These are phyloP conservation scores for Cataglyphis albicans DNA, from an alignment of 2,888 invertebrate species.

Conservation along the genomic window DNA sequence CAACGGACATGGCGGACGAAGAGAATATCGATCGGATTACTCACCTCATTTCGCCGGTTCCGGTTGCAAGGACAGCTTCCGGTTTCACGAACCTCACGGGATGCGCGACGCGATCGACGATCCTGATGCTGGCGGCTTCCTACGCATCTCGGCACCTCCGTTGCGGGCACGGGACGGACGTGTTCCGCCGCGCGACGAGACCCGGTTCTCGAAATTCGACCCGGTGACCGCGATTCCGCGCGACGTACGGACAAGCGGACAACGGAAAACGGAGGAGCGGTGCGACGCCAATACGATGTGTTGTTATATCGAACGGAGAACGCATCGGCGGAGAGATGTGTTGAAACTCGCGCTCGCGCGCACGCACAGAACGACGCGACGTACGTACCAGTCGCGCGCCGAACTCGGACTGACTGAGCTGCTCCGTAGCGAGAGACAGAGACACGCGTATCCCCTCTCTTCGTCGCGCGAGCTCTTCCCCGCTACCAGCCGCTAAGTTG, in stretches of 20 bases:
- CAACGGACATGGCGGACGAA: neutral
- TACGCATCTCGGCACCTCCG: conserved; percentile 24
- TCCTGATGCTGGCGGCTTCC: neutral
- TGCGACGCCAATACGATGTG: neutral
- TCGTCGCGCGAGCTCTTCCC: conserved; percentile 56
- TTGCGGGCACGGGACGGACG: neutral
- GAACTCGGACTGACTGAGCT: conserved; percentile 78
- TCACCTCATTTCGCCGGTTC: conserved; percentile 52
- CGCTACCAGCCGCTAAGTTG: conserved; percentile 32
- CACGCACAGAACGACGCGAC: conserved; percentile 62
- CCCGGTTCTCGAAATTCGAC: conserved; percentile 56
- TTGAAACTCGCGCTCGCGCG: conserved; percentile 54
- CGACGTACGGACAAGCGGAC: neutral
- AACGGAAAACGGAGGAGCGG: neutral
- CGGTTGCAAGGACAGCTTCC: conserved; percentile 43
- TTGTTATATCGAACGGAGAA: neutral
- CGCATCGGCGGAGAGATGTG: conserved; percentile 4
- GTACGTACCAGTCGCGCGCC: conserved; percentile 81
- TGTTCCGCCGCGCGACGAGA: conserved; percentile 9
- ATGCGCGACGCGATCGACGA: neutral
- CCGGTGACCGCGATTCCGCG: conserved; percentile 63
- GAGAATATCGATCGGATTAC: conserved; percentile 47
- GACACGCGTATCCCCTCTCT: conserved; percentile 68
- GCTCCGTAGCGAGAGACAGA: conserved; percentile 71
- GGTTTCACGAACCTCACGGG: conserved; percentile 2